Conservation (phyloP, 2,888 invertebrate genomes). For the Latrodectus elegans region DNA sequence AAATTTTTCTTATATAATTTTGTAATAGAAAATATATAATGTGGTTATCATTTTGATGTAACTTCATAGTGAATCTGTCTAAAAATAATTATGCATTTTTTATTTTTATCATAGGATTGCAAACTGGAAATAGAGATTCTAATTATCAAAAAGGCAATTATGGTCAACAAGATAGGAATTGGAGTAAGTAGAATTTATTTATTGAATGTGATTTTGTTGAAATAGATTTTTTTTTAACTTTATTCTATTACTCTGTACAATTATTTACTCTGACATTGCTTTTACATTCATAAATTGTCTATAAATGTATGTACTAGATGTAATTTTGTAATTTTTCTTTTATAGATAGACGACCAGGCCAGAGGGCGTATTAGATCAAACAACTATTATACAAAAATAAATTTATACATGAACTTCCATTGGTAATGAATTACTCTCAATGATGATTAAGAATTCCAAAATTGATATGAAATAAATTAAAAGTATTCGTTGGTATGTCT, state of each 20-base stretch:
- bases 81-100: too few species aligned
- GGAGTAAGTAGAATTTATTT: conserved; percentile 32
- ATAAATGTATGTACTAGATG: neutral
- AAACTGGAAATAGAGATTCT: conserved; percentile 58
- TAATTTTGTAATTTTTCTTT: neutral
- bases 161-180: conserved; percentile 62
- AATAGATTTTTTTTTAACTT: neutral
- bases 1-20: too few species aligned
- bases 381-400: neutral
- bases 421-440: too few species aligned
- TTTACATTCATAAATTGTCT: neutral
- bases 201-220: too few species aligned
- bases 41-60: too few species aligned
- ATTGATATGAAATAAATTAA: too few species aligned
- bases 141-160: conserved; percentile 63
- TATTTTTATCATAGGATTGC: conserved; percentile 46
- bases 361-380: conserved; percentile 38
- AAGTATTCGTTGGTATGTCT: too few species aligned
- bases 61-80: too few species aligned
- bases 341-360: conserved; percentile 32
- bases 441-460: too few species aligned
- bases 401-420: too few species aligned
- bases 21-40: too few species aligned
- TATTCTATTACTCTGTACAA: neutral
- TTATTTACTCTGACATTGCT: neutral